Conservation (phyloP, 2,113 vertebrate genomes). For the Sterna hirundo region DNA sequence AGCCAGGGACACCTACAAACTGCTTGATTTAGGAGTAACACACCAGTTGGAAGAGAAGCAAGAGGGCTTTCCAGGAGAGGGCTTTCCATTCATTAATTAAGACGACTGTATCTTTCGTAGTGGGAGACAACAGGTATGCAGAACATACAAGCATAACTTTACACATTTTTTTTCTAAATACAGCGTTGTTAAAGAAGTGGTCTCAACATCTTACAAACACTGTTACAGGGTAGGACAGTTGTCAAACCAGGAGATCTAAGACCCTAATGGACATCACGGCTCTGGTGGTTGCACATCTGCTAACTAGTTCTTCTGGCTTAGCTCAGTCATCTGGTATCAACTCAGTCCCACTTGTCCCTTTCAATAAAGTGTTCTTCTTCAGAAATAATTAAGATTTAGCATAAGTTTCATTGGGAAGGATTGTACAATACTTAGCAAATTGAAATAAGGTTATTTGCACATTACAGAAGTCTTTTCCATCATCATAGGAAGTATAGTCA, state of each 20-base stretch:
- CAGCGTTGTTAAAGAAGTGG: not conserved
- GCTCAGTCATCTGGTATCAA: not conserved
- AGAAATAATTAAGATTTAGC: not conserved
- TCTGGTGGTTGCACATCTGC: not conserved
- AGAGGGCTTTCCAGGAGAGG: not conserved
- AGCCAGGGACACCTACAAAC: not conserved
- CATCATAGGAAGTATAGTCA: not conserved
- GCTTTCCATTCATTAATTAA: not conserved
- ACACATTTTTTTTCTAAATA: not conserved
- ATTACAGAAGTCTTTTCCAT: not conserved
- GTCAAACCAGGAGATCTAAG: not conserved
- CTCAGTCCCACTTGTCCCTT: not conserved
- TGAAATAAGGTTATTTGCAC: not conserved
- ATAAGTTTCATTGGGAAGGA: not conserved
- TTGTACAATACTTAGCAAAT: not conserved
- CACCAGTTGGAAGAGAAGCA: not conserved
- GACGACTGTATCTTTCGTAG: not conserved
- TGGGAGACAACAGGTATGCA: not conserved
- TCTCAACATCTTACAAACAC: not conserved
- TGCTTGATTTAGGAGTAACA: not conserved
- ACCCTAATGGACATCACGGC: not conserved
- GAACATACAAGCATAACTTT: not conserved
- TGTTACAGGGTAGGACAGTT: not conserved
- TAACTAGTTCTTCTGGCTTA: not conserved
- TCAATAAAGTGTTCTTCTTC: not conserved